Evolutionary conservation across 2,797 vertebrate genomes (phyloP).

Genomic region (Lutjanus campechanus): DNA sequence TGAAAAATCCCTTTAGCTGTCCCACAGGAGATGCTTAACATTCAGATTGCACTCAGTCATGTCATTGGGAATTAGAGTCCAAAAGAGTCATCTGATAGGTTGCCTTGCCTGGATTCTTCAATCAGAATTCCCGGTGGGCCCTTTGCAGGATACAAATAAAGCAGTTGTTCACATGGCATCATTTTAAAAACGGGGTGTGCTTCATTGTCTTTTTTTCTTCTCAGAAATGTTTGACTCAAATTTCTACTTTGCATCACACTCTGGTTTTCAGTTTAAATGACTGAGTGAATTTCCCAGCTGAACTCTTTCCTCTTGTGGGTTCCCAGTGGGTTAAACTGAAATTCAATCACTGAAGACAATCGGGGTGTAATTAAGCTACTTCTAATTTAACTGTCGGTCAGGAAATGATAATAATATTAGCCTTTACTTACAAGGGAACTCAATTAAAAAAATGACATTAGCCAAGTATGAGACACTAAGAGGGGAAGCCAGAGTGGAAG

Average conservation of each 20-base stretch:
- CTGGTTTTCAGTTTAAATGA: constrained; percentile 40
- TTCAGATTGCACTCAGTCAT: constrained; percentile 42
- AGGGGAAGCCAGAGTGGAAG: constrained; percentile 16
- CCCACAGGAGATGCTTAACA: constrained; percentile 41
- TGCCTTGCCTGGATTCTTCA: constrained; percentile 32
- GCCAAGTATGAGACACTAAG: constrained; percentile 29
- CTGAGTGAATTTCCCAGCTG: constrained; percentile 46
- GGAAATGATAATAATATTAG: constrained; percentile 73
- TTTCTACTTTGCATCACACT: constrained; percentile 24
- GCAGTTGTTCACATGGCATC: constrained; percentile 18
- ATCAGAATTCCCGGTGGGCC: constrained; percentile 23
- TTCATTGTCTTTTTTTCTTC: constrained; percentile 11
- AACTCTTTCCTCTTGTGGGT: constrained; percentile 37
- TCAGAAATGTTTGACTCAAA: constrained; percentile 26
- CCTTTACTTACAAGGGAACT: constrained; percentile 69
- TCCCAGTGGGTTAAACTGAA: constrained; percentile 64
- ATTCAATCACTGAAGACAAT: constrained; percentile 80
- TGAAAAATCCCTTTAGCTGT: constrained; percentile 32
- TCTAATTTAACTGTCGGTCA: constrained; percentile 76
- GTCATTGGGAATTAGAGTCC: constrained; percentile 50
- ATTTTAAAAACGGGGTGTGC: constrained; percentile 19
- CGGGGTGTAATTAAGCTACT: constrained; percentile 76
- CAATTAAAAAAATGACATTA: constrained; percentile 64
- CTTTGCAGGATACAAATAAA: constrained; percentile 22
- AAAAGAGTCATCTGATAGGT: constrained; percentile 24